These are phyloP conservation scores for Ammodytes dubius DNA, from an alignment of 2,113 vertebrate species.

Conservation along the genomic window DNA sequence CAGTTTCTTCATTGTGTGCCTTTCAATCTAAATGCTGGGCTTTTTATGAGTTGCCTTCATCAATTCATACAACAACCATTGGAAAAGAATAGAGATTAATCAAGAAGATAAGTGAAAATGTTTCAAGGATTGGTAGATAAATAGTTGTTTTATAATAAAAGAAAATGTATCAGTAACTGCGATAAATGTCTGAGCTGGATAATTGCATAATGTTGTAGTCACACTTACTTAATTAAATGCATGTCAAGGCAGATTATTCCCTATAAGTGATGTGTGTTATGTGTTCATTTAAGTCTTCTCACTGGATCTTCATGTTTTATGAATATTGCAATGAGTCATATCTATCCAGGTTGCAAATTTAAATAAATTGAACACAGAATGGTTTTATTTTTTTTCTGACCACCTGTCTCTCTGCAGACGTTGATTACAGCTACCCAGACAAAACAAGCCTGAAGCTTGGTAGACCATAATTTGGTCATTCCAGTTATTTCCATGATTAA, in stretches of 20 bases:
- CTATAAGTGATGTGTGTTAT: constrained; percentile 7
- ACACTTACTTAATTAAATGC: constrained; percentile 22
- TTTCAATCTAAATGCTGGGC: constrained; percentile 2
- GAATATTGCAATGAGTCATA: neutral
- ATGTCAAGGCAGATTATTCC: constrained; percentile 19
- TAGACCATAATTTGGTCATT: constrained; percentile 36
- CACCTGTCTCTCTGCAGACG: constrained; percentile 24
- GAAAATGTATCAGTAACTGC: constrained; percentile 13
- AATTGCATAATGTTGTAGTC: constrained; percentile 31
- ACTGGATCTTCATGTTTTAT: neutral
- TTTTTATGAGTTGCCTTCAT: constrained; percentile 2
- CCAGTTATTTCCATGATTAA: constrained; percentile 56
- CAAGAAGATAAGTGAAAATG: neutral
- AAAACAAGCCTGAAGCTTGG: constrained; percentile 46
- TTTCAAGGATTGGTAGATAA: neutral
- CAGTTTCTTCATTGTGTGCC: constrained; percentile 7
- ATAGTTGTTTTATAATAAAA: constrained; percentile 6
- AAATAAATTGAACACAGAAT: constrained; percentile 8
- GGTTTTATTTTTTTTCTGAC: constrained; percentile 40
- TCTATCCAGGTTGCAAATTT: constrained; percentile 24
- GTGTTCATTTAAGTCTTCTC: neutral
- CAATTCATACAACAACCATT: neutral
- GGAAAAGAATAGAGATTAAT: neutral
- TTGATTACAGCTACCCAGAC: constrained; percentile 52
- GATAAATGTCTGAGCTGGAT: constrained; percentile 25